A percentile compares a stretch with the other conserved stretches of the same genome.
Conservation (phyloP, 2,113 vertebrate genomes). For the Mesoclemmys tuberculata region DNA sequence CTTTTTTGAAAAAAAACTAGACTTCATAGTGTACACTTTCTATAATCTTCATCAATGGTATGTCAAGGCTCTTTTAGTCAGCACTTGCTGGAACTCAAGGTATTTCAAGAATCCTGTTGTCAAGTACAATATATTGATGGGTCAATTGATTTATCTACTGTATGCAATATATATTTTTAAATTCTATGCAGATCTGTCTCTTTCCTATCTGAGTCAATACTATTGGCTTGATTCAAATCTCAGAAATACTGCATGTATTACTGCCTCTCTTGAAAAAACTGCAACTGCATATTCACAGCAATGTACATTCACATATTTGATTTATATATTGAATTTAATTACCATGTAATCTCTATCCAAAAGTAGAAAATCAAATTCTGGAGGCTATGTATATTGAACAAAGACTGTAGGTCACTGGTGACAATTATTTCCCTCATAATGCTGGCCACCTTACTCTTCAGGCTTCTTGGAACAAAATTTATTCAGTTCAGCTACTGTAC, state of each 20-base stretch:
- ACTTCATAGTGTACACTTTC: no score
- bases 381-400: no score
- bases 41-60: no score
- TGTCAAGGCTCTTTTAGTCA: no score
- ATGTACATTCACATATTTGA: accelerated
- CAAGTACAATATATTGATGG: no score
- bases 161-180: neutral
- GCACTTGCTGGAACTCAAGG: no score
- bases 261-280: neutral
- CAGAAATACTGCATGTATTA: neutral
- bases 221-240: neutral
- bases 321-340: neutral
- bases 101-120: no score
- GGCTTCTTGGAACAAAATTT: neutral
- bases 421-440: neutral
- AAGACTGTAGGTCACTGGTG: no score
- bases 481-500: neutral
- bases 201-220: neutral
- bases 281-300: neutral
- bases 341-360: no score
- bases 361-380: no score
- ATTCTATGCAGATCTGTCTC: neutral
- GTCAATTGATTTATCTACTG: no score
- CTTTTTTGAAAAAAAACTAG: neutral
- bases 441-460: neutral